Evolutionary conservation across 2,888 invertebrate species (phyloP).

Genomic region (Eulithis prunata): DNA sequence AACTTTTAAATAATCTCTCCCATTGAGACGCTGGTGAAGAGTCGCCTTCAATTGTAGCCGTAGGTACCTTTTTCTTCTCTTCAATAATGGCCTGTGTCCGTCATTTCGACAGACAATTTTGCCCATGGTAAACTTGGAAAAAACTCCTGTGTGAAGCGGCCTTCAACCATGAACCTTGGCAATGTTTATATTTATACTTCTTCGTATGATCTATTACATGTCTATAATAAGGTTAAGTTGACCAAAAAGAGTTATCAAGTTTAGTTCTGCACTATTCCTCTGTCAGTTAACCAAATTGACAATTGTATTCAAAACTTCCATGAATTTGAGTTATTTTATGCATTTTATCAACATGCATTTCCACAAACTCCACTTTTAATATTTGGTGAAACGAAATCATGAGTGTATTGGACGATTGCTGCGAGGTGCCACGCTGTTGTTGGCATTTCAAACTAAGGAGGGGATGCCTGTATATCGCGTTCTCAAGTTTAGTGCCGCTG

Average conservation of each 20-base stretch:
- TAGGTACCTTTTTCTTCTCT: too few relatives aligned
- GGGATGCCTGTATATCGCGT: conserved; percentile 32
- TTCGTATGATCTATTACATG: too few relatives aligned
- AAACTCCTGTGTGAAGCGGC: too few relatives aligned
- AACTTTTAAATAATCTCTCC: too few relatives aligned
- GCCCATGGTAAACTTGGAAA: too few relatives aligned
- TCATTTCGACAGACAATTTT: too few relatives aligned
- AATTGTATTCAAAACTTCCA: neutral
- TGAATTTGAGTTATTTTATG: conserved; percentile 5
- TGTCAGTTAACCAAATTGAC: conserved; percentile 6
- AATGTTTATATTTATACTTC: too few relatives aligned
- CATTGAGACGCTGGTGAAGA: too few relatives aligned
- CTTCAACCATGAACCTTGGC: too few relatives aligned
- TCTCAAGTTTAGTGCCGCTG: conserved; percentile 20
- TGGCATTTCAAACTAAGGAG: conserved; percentile 29
- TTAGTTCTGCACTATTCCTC: neutral
- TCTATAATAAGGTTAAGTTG: too few relatives aligned
- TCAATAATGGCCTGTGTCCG: too few relatives aligned
- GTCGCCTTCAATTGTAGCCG: too few relatives aligned
- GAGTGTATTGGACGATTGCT: conserved; percentile 31
- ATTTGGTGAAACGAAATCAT: conserved; percentile 20
- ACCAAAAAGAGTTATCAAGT: neutral
- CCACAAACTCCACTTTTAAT: neutral
- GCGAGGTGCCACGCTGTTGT: conserved; percentile 32
- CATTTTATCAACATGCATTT: conserved; percentile 15